phyloP scores from a whole-genome alignment of 2,888 invertebrate species.

The Melikaiella ostensackeni region DNA sequence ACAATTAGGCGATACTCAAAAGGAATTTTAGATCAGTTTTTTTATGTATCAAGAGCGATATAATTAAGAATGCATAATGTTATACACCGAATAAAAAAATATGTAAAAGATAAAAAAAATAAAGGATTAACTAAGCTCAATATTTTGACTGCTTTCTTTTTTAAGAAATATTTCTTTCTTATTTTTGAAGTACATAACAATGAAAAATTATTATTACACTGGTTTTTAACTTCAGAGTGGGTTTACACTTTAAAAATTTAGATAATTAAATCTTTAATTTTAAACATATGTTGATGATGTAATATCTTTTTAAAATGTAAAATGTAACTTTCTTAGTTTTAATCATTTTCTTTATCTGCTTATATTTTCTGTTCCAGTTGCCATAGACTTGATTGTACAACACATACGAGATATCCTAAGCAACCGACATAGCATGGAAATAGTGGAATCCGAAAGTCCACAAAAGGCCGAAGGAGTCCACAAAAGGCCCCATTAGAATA shows the following conservation, averaged over 20 bases:
- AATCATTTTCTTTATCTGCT: slow-evolving; percentile 2
- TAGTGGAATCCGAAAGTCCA: slow-evolving; percentile 67
- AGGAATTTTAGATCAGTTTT: background rate
- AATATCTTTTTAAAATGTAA: background rate
- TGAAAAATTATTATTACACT: background rate
- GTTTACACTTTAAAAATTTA: background rate
- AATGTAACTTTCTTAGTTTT: background rate
- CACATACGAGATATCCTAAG: slow-evolving; percentile 95
- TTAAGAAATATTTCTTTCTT: background rate
- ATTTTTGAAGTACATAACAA: background rate
- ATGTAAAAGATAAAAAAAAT: slow-evolving; percentile 17
- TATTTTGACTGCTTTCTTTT: slow-evolving; percentile 4
- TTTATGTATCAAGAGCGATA: background rate
- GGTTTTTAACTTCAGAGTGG: background rate
- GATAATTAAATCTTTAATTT: background rate
- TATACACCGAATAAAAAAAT: slow-evolving; percentile 23
- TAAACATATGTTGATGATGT: no score
- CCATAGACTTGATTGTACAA: slow-evolving; percentile 97
- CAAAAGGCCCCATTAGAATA: slow-evolving; percentile 73
- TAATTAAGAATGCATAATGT: slow-evolving; percentile 34
- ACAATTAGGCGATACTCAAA: background rate
- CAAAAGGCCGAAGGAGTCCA: slow-evolving; percentile 65
- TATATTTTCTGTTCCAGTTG: slow-evolving; percentile 84
- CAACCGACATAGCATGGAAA: slow-evolving; percentile 77
- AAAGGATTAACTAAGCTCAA: background rate